Percentiles rank a stretch among this genome's conserved stretches.
phyloP scores from a whole-genome alignment of 2,888 invertebrate species.

The Peribatodes rhomboidaria region DNA sequence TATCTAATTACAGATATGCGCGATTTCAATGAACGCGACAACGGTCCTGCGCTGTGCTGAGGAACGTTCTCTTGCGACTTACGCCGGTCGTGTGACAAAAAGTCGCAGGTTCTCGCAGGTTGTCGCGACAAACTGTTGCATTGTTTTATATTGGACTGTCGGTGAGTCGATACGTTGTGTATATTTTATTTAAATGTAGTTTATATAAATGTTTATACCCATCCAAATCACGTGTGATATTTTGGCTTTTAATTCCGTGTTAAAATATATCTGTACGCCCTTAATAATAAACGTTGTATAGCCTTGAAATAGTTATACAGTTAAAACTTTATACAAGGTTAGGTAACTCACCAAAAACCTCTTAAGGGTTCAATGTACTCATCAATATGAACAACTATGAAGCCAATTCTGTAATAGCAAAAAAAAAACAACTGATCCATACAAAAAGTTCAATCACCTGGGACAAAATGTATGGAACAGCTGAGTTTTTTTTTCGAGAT shows the following conservation, averaged over 20 bases:
- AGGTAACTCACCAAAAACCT: no score
- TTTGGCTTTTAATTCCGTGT: slow-evolving; percentile 5
- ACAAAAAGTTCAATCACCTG: no score
- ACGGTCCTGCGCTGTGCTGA: slow-evolving; percentile 59
- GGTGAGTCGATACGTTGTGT: slow-evolving; percentile 27
- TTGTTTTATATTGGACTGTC: slow-evolving; percentile 26
- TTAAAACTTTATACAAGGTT: no score
- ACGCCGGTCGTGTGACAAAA: slow-evolving; percentile 15
- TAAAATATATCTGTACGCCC: not conserved
- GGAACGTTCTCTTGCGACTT: slow-evolving; percentile 18
- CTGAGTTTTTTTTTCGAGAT: no score
- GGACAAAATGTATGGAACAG: no score
- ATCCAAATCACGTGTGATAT: slow-evolving; percentile 16
- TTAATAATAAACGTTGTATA: no score
- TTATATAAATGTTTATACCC: not conserved
- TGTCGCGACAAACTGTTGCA: slow-evolving; percentile 7
- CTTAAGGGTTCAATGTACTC: no score
- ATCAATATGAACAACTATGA: no score
- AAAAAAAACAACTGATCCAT: no score
- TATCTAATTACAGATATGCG: slow-evolving; percentile 73
- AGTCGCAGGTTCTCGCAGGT: slow-evolving; percentile 11
- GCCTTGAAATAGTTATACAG: no score
- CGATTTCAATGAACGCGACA: slow-evolving; percentile 74
- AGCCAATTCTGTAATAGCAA: no score
- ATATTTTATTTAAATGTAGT: slow-evolving; percentile 2